Percentiles rank a stretch among this genome's conserved stretches.
Evolutionary conservation across 2,113 vertebrate genomes (phyloP).

Genomic region (Patagioenas fasciata): DNA sequence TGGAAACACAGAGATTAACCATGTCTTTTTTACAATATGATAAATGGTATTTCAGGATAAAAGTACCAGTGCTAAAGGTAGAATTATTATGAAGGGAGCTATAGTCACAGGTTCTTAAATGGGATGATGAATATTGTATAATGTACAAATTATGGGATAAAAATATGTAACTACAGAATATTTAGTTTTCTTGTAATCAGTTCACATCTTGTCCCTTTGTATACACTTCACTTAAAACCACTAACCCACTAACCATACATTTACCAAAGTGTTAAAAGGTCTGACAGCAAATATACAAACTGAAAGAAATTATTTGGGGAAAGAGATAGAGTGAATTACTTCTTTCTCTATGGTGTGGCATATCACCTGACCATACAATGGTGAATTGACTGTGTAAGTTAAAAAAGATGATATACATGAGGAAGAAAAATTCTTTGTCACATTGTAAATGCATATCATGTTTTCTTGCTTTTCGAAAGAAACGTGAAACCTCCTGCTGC

Average conservation of each 20-base stretch:
- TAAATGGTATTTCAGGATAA: background rate
- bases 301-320: background rate
- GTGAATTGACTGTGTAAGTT: background rate
- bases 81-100: background rate
- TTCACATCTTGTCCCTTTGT: background rate
- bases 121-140: background rate
- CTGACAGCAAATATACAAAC: background rate
- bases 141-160: background rate
- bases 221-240: background rate
- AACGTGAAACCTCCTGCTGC: background rate
- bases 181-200: background rate
- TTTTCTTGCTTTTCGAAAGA: slow-evolving; percentile 36
- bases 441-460: slow-evolving; percentile 13
- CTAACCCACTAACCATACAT: background rate
- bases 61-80: fast-evolving
- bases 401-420: background rate
- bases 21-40: background rate
- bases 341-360: slow-evolving; percentile 15
- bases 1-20: background rate
- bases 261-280: background rate
- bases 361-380: background rate
- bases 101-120: background rate
- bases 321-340: background rate
- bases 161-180: background rate
- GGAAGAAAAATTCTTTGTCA: slow-evolving; percentile 45